Percentiles rank a stretch among this genome's conserved stretches.
Conservation (phyloP, 2,888 invertebrate species). For the Hololepta plana region DNA sequence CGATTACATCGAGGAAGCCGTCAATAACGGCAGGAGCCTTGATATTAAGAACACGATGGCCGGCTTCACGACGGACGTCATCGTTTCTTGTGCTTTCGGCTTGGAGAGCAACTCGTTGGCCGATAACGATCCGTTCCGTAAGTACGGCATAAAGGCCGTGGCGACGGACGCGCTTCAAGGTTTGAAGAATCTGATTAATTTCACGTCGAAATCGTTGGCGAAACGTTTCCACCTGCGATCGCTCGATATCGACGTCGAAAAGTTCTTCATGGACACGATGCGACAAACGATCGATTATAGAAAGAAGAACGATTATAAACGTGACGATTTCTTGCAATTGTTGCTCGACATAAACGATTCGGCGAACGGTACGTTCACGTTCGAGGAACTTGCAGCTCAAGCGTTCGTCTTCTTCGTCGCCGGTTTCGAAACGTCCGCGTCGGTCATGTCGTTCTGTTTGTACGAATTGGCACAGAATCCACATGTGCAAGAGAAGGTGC, state of each 20-base stretch:
- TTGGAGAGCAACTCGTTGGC: constrained; percentile 36
- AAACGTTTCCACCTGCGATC: constrained; percentile 12
- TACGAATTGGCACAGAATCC: constrained; percentile 30
- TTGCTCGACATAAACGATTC: constrained; percentile 27
- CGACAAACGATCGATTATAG: constrained; percentile 27
- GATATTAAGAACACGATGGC: constrained; percentile 28
- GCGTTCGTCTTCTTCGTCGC: constrained; percentile 38
- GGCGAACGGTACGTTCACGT: constrained; percentile 10
- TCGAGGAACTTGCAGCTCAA: constrained; percentile 28
- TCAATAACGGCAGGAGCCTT: no score
- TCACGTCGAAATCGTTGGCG: constrained; percentile 11
- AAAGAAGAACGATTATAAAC: constrained; percentile 24
- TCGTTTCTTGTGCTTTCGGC: constrained; percentile 38
- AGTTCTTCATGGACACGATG: constrained; percentile 29
- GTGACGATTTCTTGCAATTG: constrained; percentile 36
- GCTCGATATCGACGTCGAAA: constrained; percentile 12
- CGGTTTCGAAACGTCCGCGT: constrained; percentile 42
- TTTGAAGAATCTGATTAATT: constrained; percentile 6
- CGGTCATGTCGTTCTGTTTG: constrained; percentile 34
- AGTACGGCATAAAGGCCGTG: constrained; percentile 11
- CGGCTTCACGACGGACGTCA: constrained; percentile 37
- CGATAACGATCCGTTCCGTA: constrained; percentile 30
- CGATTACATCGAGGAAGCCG: background rate
- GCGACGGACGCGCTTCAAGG: constrained; percentile 5
- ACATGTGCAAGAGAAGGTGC: constrained; percentile 26